phyloP scores from a whole-genome alignment of 37 sponge, comb jelly and placozoan species.

The Hexactinellida sp. region DNA sequence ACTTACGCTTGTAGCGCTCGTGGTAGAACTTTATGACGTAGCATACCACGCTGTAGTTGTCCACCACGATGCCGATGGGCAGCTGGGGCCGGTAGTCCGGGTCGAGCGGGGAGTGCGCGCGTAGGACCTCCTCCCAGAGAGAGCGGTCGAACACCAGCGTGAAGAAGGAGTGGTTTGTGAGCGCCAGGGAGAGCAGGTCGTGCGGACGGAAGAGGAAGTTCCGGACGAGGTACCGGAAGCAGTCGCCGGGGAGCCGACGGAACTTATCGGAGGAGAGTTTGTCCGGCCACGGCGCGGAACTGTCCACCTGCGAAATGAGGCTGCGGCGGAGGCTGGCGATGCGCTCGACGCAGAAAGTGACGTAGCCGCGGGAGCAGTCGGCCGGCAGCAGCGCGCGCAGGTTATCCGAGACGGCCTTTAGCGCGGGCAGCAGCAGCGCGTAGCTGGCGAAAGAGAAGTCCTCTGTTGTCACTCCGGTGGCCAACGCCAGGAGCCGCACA shows the following conservation, averaged over 20 bases:
- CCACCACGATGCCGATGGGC: not conserved
- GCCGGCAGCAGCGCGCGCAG: not conserved
- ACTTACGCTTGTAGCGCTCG: conserved; percentile 13
- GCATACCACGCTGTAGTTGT: not conserved
- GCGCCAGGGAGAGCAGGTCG: not conserved
- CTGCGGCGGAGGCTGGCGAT: not conserved
- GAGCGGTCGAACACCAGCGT: not conserved
- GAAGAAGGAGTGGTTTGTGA: conserved; percentile 5
- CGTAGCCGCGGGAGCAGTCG: not conserved
- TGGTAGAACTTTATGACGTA: not conserved
- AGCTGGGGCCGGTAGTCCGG: not conserved
- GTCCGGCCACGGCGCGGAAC: not conserved
- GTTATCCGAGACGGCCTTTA: not conserved
- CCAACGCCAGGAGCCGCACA: not conserved
- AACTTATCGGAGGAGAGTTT: not conserved
- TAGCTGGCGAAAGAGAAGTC: not conserved
- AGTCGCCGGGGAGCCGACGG: not conserved
- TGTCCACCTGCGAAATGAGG: not conserved
- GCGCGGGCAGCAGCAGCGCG: not conserved
- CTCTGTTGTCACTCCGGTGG: not conserved
- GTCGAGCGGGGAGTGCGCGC: not conserved
- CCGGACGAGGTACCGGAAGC: not conserved
- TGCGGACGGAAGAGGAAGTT: not conserved
- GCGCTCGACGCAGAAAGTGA: not conserved
- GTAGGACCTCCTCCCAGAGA: not conserved